Evolutionary conservation across 2,888 invertebrate species (phyloP).

Genomic region (Alentia gelatinosa): DNA sequence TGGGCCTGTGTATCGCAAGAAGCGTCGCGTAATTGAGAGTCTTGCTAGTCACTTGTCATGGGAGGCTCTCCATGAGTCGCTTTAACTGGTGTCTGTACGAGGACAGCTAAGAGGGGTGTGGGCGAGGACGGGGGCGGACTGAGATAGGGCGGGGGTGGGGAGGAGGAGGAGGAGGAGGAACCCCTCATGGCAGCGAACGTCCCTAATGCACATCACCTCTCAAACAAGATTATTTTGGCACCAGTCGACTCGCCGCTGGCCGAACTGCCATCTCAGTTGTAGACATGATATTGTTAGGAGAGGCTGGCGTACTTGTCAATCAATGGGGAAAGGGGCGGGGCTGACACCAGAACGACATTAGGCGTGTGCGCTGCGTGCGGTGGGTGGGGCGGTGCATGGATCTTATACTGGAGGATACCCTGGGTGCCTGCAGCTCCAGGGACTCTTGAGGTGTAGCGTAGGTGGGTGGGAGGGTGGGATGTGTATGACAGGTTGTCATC

Average conservation of each 20-base stretch:
- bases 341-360: not conserved
- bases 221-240: constrained; percentile 14
- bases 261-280: not conserved
- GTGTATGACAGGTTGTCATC: constrained; percentile 13
- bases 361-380: not conserved
- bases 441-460: not conserved
- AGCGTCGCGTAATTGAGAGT: constrained; percentile 1
- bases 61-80: not conserved
- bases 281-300: constrained; percentile 38
- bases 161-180: not conserved
- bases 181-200: not conserved
- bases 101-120: not conserved
- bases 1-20: not conserved
- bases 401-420: not conserved
- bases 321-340: constrained; percentile 2
- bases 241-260: not conserved
- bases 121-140: not conserved
- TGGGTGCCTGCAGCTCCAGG: not conserved
- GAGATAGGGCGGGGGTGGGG: not conserved
- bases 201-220: not conserved
- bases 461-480: not conserved
- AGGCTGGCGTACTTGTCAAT: not conserved
- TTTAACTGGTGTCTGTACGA: too few species aligned
- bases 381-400: not conserved
- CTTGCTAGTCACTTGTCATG: not conserved